Evolutionary conservation across 2,888 invertebrate species (phyloP).

Genomic region (Poecilus cupreus): DNA sequence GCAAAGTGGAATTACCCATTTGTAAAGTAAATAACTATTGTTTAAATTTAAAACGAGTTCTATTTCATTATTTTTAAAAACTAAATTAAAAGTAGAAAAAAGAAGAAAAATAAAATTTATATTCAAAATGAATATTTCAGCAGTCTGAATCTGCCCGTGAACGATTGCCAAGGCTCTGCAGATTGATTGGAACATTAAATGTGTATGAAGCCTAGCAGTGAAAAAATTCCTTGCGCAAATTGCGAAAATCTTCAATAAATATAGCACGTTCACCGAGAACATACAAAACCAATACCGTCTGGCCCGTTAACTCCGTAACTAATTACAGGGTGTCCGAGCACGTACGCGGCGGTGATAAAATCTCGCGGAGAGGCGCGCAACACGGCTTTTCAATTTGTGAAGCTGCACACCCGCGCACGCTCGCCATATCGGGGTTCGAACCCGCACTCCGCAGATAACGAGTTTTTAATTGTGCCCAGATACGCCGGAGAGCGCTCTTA

Average conservation of each 20-base stretch:
- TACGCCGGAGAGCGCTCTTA: background rate
- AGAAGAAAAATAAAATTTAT: too few relatives aligned
- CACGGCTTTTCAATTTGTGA: conserved; percentile 56
- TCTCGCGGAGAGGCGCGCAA: conserved; percentile 36
- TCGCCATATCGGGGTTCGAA: conserved; percentile 43
- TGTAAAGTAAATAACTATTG: too few relatives aligned
- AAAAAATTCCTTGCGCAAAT: background rate
- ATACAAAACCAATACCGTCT: conserved; percentile 30
- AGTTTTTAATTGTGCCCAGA: conserved; percentile 45
- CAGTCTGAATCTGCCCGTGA: too few relatives aligned
- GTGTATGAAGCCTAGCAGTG: background rate
- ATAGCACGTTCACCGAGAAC: background rate
- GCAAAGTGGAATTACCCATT: too few relatives aligned
- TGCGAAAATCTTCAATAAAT: background rate
- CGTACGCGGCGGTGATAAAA: conserved; percentile 45
- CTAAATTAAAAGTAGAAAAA: too few relatives aligned
- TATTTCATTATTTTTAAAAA: too few relatives aligned
- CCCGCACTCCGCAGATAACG: conserved; percentile 31
- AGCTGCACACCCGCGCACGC: conserved; percentile 45
- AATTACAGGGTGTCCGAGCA: conserved; percentile 49
- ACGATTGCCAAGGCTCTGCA: too few relatives aligned
- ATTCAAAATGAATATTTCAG: too few relatives aligned
- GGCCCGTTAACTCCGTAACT: conserved; percentile 24
- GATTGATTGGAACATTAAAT: too few relatives aligned
- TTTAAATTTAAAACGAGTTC: too few relatives aligned